These are phyloP conservation scores for Psilopsiagon aymara DNA, from an alignment of 2,113 vertebrate genomes.

Conservation along the genomic window DNA sequence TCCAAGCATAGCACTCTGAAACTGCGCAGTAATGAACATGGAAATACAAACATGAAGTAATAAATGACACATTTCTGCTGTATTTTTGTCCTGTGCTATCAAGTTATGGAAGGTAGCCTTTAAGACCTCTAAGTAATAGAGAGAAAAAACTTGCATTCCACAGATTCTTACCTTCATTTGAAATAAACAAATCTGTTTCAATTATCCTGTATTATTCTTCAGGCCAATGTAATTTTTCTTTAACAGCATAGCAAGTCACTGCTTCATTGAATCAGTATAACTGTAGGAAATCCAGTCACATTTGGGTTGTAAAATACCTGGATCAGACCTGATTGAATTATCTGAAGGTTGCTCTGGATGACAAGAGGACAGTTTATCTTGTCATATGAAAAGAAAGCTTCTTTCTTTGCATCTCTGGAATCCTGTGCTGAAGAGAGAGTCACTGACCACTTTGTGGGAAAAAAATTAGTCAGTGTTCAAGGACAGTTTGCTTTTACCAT, in stretches of 20 bases:
- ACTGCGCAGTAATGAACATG: neutral
- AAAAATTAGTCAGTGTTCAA: neutral
- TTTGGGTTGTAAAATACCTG: neutral
- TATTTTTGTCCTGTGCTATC: neutral
- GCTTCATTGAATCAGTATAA: neutral
- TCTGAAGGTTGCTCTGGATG: neutral
- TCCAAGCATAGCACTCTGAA: neutral
- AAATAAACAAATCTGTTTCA: neutral
- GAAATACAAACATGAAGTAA: neutral
- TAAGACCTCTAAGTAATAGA: neutral
- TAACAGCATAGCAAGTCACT: neutral
- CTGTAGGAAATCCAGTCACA: neutral
- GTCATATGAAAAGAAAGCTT: neutral
- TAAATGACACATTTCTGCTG: accelerated
- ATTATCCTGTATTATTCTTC: neutral
- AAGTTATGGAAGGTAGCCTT: neutral
- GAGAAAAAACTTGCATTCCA: neutral
- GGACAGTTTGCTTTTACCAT: slow-evolving; percentile 5
- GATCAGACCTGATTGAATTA: neutral
- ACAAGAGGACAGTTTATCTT: neutral
- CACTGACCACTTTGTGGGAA: neutral
- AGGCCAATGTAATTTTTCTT: neutral
- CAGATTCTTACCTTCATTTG: neutral
- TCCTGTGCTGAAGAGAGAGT: neutral
- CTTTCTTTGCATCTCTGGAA: neutral